A percentile compares a stretch with the other conserved stretches of the same genome.
phyloP scores from a whole-genome alignment of 2,888 invertebrate species.

The Nomada fucata region DNA sequence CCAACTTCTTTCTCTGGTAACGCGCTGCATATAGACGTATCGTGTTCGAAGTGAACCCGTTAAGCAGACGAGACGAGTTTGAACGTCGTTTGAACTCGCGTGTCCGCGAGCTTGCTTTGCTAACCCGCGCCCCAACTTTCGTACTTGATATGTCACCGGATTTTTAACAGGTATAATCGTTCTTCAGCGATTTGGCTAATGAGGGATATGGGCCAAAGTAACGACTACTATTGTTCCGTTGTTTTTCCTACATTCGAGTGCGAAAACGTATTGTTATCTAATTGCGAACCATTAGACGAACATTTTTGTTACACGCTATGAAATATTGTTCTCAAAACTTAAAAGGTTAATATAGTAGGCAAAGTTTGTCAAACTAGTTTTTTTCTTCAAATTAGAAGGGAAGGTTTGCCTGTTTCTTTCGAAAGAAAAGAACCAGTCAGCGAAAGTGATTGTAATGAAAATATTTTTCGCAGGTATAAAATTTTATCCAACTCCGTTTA shows the following conservation, averaged over 20 bases:
- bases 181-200: too few relatives aligned
- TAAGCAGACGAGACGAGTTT: slow-evolving; percentile 28
- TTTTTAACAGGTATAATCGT: too few relatives aligned
- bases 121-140: background rate
- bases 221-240: too few relatives aligned
- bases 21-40: slow-evolving; percentile 32
- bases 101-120: background rate
- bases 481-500: background rate
- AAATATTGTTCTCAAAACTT: background rate
- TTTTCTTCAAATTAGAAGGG: background rate
- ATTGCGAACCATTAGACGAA: too few relatives aligned
- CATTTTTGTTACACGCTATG: background rate
- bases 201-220: too few relatives aligned
- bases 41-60: slow-evolving; percentile 33
- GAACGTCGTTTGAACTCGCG: slow-evolving; percentile 1
- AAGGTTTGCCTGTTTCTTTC: background rate
- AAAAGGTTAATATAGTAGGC: background rate
- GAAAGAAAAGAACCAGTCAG: too few relatives aligned
- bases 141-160: background rate
- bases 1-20: slow-evolving; percentile 35
- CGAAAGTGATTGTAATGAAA: background rate
- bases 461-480: slow-evolving; percentile 10
- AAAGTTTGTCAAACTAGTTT: background rate
- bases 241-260: too few relatives aligned
- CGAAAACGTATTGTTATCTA: too few relatives aligned